These are phyloP conservation scores for Drosophila anceps DNA, from an alignment of 2,888 invertebrate genomes.

Conservation along the genomic window DNA sequence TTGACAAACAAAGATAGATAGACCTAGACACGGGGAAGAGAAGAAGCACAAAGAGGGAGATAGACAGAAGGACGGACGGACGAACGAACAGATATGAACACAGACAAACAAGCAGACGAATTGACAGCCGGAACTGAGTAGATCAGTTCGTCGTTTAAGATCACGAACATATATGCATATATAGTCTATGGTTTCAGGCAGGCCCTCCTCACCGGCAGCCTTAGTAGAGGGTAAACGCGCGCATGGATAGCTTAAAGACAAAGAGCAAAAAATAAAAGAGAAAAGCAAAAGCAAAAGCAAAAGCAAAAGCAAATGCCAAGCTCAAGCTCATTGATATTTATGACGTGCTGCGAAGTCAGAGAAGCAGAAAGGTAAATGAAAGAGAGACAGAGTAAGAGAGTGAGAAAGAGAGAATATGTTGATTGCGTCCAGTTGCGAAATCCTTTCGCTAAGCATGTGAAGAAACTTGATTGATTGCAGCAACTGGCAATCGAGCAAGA, in stretches of 20 bases:
- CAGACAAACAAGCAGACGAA: too few relatives aligned
- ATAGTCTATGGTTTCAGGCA: background rate
- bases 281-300: constrained; percentile 3
- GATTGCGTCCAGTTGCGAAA: constrained; percentile 31
- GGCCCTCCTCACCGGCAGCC: background rate
- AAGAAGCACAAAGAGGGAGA: background rate
- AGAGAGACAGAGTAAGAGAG: background rate
- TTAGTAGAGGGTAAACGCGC: background rate
- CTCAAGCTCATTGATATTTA: constrained; percentile 12
- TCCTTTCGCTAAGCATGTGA: constrained; percentile 36
- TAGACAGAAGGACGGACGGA: too few relatives aligned
- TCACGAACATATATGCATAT: background rate
- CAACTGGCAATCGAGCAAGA: constrained; percentile 36
- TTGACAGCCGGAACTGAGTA: too few relatives aligned
- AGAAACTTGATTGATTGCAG: constrained; percentile 51
- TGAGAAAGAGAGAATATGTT: constrained; percentile 10
- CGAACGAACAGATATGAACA: too few relatives aligned
- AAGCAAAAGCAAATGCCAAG: constrained; percentile 4
- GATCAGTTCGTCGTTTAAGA: background rate
- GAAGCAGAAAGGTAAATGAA: constrained; percentile 6
- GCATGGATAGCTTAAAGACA: constrained; percentile 6
- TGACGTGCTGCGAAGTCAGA: constrained; percentile 2
- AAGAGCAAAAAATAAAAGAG: background rate
- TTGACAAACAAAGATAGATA: too few relatives aligned
- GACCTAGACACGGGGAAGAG: too few relatives aligned